phyloP scores from a whole-genome alignment of 2,888 invertebrate genomes.

The Nymphalis polychloros region DNA sequence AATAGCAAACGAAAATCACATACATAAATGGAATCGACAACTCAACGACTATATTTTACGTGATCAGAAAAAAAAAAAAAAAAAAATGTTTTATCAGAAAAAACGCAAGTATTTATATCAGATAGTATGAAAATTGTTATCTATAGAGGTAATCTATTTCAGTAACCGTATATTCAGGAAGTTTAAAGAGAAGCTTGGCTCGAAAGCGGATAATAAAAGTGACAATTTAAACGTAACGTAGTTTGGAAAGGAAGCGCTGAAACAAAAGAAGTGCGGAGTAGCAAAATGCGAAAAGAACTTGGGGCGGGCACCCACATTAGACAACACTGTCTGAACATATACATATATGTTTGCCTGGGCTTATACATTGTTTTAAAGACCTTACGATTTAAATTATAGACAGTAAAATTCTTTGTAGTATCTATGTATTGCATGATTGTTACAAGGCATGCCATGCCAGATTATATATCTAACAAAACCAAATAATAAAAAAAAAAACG shows the following conservation, averaged over 20 bases:
- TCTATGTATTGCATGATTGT: too few relatives aligned
- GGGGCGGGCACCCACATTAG: slow-evolving; percentile 37
- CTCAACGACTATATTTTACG: too few relatives aligned
- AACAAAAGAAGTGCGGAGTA: slow-evolving; percentile 64
- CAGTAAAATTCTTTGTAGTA: too few relatives aligned
- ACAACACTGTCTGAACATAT: slow-evolving; percentile 14
- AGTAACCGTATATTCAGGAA: slow-evolving; percentile 32
- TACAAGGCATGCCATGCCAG: too few relatives aligned
- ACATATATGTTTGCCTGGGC: not conserved
- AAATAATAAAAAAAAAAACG: too few relatives aligned
- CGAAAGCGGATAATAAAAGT: slow-evolving; percentile 64
- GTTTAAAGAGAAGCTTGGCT: slow-evolving; percentile 45
- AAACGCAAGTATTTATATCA: not conserved
- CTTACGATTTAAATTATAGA: too few relatives aligned
- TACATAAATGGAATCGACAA: too few relatives aligned
- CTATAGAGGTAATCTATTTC: slow-evolving; percentile 16
- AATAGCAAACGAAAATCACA: too few relatives aligned
- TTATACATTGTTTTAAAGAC: too few relatives aligned
- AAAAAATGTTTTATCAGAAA: not conserved
- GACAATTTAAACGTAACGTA: slow-evolving; percentile 70
- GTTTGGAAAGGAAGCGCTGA: slow-evolving; percentile 59
- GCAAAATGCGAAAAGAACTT: slow-evolving; percentile 61
- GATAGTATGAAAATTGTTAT: slow-evolving; percentile 2
- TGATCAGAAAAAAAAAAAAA: too few relatives aligned
- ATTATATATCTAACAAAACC: too few relatives aligned